Evolutionary conservation across 2,113 vertebrate species (phyloP).

Genomic region (Poeciliopsis prolifica): DNA sequence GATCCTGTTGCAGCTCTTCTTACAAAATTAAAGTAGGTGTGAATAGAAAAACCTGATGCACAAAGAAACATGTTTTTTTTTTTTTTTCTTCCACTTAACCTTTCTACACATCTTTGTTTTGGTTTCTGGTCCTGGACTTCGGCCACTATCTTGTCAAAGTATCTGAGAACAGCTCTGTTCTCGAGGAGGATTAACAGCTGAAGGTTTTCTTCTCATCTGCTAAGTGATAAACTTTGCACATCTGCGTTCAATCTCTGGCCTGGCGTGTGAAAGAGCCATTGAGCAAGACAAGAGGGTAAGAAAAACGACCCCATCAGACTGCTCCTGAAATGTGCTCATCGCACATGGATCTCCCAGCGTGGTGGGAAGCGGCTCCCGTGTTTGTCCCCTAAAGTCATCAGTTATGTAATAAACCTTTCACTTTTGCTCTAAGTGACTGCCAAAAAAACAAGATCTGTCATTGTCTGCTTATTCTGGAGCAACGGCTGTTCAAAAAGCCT

Average conservation of each 20-base stretch:
- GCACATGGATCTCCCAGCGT: conserved; percentile 15
- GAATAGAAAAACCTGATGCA: background rate
- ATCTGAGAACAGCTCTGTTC: conserved; percentile 7
- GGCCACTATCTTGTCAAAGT: background rate
- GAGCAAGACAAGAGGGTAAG: conserved; percentile 10
- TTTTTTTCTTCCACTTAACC: background rate
- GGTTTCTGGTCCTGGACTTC: conserved; percentile 10
- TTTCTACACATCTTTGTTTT: background rate
- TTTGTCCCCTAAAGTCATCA: conserved; percentile 54
- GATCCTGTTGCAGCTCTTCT: no score
- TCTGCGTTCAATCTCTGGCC: conserved; percentile 39
- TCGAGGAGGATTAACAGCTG: conserved; percentile 7
- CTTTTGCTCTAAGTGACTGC: conserved; percentile 19
- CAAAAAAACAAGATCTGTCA: conserved; percentile 33
- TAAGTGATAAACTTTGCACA: conserved; percentile 49
- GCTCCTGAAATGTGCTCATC: conserved; percentile 35
- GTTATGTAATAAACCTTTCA: conserved; percentile 54
- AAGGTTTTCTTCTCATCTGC: conserved; percentile 14
- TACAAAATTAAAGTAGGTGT: no score
- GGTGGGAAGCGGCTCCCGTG: conserved; percentile 34
- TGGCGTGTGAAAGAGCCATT: conserved; percentile 32
- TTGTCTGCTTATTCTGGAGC: background rate
- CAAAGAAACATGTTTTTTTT: background rate
- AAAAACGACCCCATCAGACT: conserved; percentile 6
- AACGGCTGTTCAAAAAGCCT: background rate